Percentiles rank a stretch among this genome's conserved stretches.
Evolutionary conservation across 1,140 invertebrate species (phyloP).

Genomic region (Lamellibrachia luymesi): DNA sequence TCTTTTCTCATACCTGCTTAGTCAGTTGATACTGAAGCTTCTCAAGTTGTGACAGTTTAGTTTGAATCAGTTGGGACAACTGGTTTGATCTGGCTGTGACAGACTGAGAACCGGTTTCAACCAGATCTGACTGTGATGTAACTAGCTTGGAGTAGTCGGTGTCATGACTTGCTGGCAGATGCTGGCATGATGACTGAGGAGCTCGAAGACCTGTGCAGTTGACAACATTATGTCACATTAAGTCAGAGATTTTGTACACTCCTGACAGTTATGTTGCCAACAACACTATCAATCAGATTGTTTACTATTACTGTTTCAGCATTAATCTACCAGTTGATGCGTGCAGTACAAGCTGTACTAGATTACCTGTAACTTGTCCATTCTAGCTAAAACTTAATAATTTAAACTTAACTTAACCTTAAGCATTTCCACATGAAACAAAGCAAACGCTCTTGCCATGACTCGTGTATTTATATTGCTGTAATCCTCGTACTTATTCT

Average conservation of each 20-base stretch:
- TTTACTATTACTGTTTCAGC: too few relatives aligned
- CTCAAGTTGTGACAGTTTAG: slow-evolving; percentile 48
- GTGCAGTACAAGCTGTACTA: too few relatives aligned
- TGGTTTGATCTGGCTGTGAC: neutral
- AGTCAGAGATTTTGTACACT: neutral
- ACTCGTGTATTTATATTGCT: too few relatives aligned
- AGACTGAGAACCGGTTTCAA: neutral
- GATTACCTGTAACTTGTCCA: too few relatives aligned
- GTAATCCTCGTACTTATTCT: too few relatives aligned
- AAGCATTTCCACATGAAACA: too few relatives aligned
- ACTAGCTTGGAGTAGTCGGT: neutral
- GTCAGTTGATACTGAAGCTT: slow-evolving; percentile 53
- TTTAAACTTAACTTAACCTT: too few relatives aligned
- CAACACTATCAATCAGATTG: too few relatives aligned
- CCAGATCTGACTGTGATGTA: neutral
- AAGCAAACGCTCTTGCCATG: too few relatives aligned
- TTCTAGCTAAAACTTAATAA: too few relatives aligned
- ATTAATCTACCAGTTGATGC: too few relatives aligned
- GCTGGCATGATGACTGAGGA: neutral
- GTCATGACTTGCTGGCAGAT: neutral
- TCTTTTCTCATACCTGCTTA: slow-evolving; percentile 42
- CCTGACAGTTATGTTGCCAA: too few relatives aligned
- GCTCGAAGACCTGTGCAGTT: neutral
- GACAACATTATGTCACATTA: neutral
- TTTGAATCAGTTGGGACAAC: slow-evolving; percentile 17